These are phyloP conservation scores for Grantiella picta DNA, from an alignment of 2,113 vertebrate genomes.

Conservation along the genomic window DNA sequence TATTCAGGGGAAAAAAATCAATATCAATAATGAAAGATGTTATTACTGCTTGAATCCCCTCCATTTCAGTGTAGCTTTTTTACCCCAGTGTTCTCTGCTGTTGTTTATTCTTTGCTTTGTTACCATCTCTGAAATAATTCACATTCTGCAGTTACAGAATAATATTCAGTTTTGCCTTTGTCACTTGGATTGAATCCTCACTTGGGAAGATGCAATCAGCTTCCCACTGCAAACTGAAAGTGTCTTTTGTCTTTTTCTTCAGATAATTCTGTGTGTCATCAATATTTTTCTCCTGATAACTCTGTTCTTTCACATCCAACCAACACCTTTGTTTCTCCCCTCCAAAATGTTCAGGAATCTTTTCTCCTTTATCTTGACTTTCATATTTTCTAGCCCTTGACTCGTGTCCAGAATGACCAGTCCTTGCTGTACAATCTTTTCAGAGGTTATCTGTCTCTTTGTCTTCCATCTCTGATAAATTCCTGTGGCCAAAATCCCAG, in stretches of 20 bases:
- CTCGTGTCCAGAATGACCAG: neutral
- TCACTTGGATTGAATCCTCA: neutral
- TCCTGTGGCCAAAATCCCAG: neutral
- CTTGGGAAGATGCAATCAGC: neutral
- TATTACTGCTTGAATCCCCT: neutral
- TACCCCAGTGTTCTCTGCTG: neutral
- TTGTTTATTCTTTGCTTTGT: neutral
- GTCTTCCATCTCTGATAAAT: neutral
- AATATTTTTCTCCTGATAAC: neutral
- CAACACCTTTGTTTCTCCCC: neutral
- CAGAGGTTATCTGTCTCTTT: neutral
- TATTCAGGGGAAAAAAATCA: neutral
- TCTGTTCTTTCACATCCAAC: neutral
- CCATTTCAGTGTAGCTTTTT: neutral
- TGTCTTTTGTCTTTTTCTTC: neutral
- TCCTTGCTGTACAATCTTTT: neutral
- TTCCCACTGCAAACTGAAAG: neutral
- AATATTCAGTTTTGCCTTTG: neutral
- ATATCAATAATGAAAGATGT: neutral
- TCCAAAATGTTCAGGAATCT: neutral
- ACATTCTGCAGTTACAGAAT: neutral
- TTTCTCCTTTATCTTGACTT: neutral
- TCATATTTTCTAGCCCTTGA: neutral
- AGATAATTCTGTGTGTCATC: neutral
- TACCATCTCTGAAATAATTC: neutral